Conservation (phyloP, 1,140 invertebrate species). For the Trichoplusia ni region DNA sequence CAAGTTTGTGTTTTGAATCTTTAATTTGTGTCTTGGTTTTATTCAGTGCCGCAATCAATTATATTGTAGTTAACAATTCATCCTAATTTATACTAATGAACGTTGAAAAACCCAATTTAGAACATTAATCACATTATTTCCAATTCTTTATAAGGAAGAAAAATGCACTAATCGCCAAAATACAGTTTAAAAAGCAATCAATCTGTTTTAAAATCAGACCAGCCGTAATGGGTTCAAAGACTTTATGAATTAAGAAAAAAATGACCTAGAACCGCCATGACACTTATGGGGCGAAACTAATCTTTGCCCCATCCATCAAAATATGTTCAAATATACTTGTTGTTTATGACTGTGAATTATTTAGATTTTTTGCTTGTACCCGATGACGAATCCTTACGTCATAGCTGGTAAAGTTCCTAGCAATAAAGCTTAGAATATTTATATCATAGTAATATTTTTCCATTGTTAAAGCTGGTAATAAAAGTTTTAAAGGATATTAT, state of each 20-base stretch:
- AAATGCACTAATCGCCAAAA: background rate
- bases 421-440: background rate
- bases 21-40: too few species aligned
- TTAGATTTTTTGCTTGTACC: background rate
- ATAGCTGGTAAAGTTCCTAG: too few species aligned
- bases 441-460: too few species aligned
- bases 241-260: slow-evolving; percentile 3
- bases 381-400: too few species aligned
- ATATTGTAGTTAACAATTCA: background rate
- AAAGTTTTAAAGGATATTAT: too few species aligned
- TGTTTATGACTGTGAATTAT: background rate
- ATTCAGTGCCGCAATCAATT: background rate
- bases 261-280: slow-evolving; percentile 15
- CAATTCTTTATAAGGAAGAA: background rate
- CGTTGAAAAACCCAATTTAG: background rate
- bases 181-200: slow-evolving; percentile 2
- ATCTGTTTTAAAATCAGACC: background rate
- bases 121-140: slow-evolving; percentile 1
- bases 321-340: background rate
- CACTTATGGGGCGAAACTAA: slow-evolving; percentile 3
- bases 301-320: slow-evolving; percentile 8
- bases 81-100: slow-evolving; percentile 1
- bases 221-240: slow-evolving; percentile 15
- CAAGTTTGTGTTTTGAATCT: too few species aligned
- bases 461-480: too few species aligned